Evolutionary conservation across 2,888 invertebrate species (phyloP).

Genomic region (Asteroscopus sphinx): DNA sequence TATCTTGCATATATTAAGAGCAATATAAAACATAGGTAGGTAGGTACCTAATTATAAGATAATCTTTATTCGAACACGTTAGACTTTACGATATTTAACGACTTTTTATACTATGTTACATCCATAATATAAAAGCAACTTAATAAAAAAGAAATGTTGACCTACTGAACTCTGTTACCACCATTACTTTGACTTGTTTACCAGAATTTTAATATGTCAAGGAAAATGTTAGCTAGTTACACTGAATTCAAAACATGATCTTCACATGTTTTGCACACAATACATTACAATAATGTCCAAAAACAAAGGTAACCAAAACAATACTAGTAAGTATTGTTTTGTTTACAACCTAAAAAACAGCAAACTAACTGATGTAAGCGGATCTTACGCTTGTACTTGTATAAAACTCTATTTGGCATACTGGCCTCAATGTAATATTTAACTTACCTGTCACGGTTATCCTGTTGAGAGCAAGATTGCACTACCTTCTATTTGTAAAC

Average conservation of each 20-base stretch:
- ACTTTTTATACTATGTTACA: too few species aligned
- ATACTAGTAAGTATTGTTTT: conserved; percentile 75
- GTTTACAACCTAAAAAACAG: conserved; percentile 64
- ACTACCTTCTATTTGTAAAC: conserved; percentile 83
- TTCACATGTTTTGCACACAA: conserved; percentile 59
- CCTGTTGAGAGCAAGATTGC: conserved; percentile 73
- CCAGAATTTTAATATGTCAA: not conserved
- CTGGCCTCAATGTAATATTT: conserved; percentile 76
- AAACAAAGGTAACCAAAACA: conserved; percentile 76
- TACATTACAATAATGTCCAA: conserved; percentile 64
- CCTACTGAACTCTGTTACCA: too few species aligned
- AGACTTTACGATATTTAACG: not conserved
- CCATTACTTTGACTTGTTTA: too few species aligned
- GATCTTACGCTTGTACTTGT: conserved; percentile 29
- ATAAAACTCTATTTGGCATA: conserved; percentile 64
- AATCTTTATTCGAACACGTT: conserved; percentile 1
- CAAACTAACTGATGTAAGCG: conserved; percentile 36
- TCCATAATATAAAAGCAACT: too few species aligned
- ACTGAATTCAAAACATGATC: conserved; percentile 23
- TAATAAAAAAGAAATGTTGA: too few species aligned
- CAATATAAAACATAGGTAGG: not conserved
- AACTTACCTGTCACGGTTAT: conserved; percentile 82
- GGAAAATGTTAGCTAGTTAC: too few species aligned
- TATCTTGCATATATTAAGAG: conserved; percentile 10
- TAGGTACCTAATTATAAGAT: not conserved